Base-by-base conservation (phyloP, 2,888 invertebrate species). In the Chrysomela aeneicollis region DNA sequence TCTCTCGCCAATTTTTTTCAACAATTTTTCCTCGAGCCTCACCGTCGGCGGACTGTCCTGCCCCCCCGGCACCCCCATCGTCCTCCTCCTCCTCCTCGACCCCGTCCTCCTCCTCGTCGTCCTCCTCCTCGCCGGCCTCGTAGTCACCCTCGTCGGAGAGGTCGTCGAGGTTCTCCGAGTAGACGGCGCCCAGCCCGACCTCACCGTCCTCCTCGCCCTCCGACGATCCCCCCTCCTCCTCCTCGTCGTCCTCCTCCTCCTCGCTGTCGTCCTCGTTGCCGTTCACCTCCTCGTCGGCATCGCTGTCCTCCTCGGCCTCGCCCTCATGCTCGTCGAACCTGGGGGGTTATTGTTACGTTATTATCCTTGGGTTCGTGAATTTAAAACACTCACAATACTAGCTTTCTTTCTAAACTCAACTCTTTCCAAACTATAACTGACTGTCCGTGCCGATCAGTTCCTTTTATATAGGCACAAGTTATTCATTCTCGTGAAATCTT, bases 251-350 rank as follows among this genome's bases (percentile, higher is more conserved):
- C 4, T 42, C 42, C 2, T 42, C 42, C 42, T 42, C 42, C 15
- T 42, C 42, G 15, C 42, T 42, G 42, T 42, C 42, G 69, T 89
- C 91, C 74, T 91, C 91, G 76, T 92, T 92, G 71, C 91, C 92
- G 78, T 92, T 92, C 2, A 87, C 92, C 76, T 93, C 94, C 70
- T 93, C 93, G 66, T 87, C 88, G 58, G 90, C 92, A 19, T 92
- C 92, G 78, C 89, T 92, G 74, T 92, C 93, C 71, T 92, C 93
- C 71, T 92, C 93, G 46, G 89, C 91, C 80, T 94, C 94, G 74
- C 89, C 87, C 74, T 94, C 94, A 50, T 92, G 90, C 70, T 88
- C 88, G 78, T 92, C 92, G 78, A 87, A 89, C 64, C 92, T 87
- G 59, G 65, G 82, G 82, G 63, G 42, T 26, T 26, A 6, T 5